Conservation (phyloP, 2,888 invertebrate genomes). For the Drosophila macrospina region DNA sequence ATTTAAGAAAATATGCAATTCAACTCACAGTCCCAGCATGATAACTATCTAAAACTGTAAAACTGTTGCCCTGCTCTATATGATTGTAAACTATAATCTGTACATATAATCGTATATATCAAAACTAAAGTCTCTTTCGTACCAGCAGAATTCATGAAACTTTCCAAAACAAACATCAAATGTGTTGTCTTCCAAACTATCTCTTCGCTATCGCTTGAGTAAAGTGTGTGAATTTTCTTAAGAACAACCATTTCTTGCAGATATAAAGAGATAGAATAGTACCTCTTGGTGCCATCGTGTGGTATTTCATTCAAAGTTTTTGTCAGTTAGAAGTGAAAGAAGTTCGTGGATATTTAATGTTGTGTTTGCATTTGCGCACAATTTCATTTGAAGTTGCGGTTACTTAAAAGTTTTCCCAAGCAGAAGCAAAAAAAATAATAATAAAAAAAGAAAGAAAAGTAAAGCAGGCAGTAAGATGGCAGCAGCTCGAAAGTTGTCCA, state of each 20-base stretch:
- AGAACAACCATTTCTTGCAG: neutral
- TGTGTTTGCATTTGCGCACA: constrained; percentile 58
- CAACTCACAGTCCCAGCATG: constrained; percentile 55
- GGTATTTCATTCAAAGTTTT: constrained; percentile 54
- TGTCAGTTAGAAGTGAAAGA: constrained; percentile 38
- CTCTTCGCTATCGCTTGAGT: neutral
- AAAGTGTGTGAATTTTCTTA: constrained; percentile 7
- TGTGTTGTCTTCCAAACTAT: constrained; percentile 10
- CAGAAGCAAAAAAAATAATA: too few species aligned
- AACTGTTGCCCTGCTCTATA: constrained; percentile 19
- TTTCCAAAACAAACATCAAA: constrained; percentile 13
- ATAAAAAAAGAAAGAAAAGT: too few species aligned
- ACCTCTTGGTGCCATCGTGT: constrained; percentile 18
- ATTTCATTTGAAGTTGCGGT: constrained; percentile 68
- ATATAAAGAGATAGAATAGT: constrained; percentile 10
- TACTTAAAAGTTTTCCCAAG: constrained; percentile 51
- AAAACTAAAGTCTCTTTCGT: neutral
- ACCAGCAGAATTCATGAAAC: constrained; percentile 1
- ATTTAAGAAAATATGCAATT: constrained; percentile 23
- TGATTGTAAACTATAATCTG: constrained; percentile 20
- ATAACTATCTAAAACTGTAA: constrained; percentile 28
- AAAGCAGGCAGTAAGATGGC: constrained; percentile 9
- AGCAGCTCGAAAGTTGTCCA: constrained; percentile 62
- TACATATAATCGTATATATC: constrained; percentile 10
- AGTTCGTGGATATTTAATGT: constrained; percentile 61